These are phyloP conservation scores for Pissodes strobi DNA, from an alignment of 1,140 invertebrate genomes.

Conservation along the genomic window DNA sequence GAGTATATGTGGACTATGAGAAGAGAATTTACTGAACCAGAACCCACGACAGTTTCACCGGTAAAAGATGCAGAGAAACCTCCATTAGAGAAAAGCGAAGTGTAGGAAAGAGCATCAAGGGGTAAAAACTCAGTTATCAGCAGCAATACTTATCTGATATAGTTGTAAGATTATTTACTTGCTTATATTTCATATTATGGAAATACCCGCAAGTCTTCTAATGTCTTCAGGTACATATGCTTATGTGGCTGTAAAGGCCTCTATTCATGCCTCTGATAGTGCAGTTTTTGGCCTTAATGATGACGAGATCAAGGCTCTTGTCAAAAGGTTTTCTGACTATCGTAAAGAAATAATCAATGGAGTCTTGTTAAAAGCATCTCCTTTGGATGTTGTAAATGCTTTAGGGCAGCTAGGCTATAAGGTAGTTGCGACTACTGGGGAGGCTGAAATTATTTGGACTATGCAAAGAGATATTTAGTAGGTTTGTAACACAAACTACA, in stretches of 20 bases:
- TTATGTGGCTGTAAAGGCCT: slow-evolving; percentile 78
- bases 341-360: slow-evolving; percentile 69
- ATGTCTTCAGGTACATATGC: slow-evolving; percentile 61
- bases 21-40: slow-evolving; percentile 82
- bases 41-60: slow-evolving; percentile 56
- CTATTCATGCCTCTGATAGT: slow-evolving; percentile 71
- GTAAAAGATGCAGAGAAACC: slow-evolving; percentile 30
- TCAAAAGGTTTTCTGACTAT: slow-evolving; percentile 68
- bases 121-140: not conserved
- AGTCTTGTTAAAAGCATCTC: slow-evolving; percentile 67
- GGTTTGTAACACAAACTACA: too few species aligned
- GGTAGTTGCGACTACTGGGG: slow-evolving; percentile 75
- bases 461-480: slow-evolving; percentile 69
- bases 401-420: slow-evolving; percentile 75
- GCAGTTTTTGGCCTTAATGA: slow-evolving; percentile 73
- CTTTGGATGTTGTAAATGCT: slow-evolving; percentile 70
- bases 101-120: not conserved
- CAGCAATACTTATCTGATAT: not conserved
- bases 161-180: not conserved
- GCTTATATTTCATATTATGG: slow-evolving; percentile 41
- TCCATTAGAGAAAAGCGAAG: slow-evolving; percentile 28
- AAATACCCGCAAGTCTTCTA: slow-evolving; percentile 51
- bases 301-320: slow-evolving; percentile 69
- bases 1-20: slow-evolving; percentile 92
- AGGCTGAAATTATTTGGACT: slow-evolving; percentile 80